Evolutionary conservation across 2,113 vertebrate genomes (phyloP).

Genomic region (Dromiciops gliroides): DNA sequence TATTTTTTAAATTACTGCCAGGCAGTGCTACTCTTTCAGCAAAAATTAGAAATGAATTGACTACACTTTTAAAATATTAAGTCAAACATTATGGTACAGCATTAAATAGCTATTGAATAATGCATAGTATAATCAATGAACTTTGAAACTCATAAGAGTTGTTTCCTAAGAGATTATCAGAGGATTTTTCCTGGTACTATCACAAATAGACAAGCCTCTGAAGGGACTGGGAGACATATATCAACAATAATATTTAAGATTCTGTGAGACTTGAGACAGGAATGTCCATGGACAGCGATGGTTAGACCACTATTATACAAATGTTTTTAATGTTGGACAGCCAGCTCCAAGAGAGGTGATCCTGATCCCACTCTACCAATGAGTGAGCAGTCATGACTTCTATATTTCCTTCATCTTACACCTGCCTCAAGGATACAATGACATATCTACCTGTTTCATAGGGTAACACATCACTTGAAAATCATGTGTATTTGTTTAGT

Average conservation of each 20-base stretch:
- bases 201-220: neutral
- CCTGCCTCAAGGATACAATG: neutral
- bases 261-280: neutral
- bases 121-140: slow-evolving; percentile 11
- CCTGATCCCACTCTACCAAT: neutral
- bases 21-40: slow-evolving; percentile 12
- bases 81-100: slow-evolving; percentile 2
- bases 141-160: slow-evolving; percentile 4
- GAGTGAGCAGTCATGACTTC: neutral
- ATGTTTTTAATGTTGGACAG: neutral
- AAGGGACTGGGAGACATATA: neutral
- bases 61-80: slow-evolving; percentile 62
- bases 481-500: neutral
- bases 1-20: slow-evolving; percentile 24
- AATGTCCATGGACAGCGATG: neutral
- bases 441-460: neutral
- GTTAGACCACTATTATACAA: neutral
- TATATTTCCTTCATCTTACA: neutral
- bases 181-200: neutral
- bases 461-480: neutral
- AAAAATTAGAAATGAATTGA: slow-evolving; percentile 36
- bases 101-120: slow-evolving; percentile 16
- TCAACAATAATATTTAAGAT: neutral
- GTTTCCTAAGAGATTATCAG: slow-evolving; percentile 11
- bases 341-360: neutral